A percentile compares a stretch with the other conserved stretches of the same genome.
Conservation (phyloP, 1,140 invertebrate species). For the Chymomyza costata region DNA sequence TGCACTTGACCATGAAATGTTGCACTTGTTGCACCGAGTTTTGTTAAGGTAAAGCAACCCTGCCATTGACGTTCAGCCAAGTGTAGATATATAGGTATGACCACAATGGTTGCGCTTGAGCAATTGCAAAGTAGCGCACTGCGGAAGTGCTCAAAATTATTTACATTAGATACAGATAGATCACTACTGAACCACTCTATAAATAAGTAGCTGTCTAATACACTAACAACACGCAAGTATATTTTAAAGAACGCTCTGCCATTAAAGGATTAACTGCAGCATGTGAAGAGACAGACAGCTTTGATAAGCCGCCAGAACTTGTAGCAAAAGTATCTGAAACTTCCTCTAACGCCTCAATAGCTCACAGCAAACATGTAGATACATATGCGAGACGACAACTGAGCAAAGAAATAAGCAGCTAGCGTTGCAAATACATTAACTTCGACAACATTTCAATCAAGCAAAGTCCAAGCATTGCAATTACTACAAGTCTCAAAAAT, state of each 20-base stretch:
- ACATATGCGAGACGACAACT: slow-evolving; percentile 42
- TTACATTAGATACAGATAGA: slow-evolving; percentile 29
- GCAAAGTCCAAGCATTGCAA: slow-evolving; percentile 29
- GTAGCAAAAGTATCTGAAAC: slow-evolving; percentile 2
- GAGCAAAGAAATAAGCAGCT: slow-evolving; percentile 46
- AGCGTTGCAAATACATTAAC: no score
- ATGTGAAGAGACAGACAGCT: slow-evolving; percentile 35
- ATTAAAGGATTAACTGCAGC: slow-evolving; percentile 59
- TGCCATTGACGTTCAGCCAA: slow-evolving; percentile 44
- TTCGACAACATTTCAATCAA: slow-evolving; percentile 67
- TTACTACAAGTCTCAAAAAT: no score
- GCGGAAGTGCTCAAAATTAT: slow-evolving; percentile 38
- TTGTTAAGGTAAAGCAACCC: no score
- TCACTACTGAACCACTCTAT: no score
- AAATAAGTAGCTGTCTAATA: slow-evolving; percentile 56
- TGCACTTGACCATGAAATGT: slow-evolving; percentile 50
- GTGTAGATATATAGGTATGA: no score
- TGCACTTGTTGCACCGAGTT: not conserved
- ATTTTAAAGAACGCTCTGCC: slow-evolving; percentile 40
- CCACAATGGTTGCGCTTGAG: slow-evolving; percentile 26
- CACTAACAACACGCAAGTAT: slow-evolving; percentile 1
- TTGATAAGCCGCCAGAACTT: slow-evolving; percentile 42
- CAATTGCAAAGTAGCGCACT: slow-evolving; percentile 23
- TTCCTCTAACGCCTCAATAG: slow-evolving; percentile 61
- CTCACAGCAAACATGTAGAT: slow-evolving; percentile 47